Evolutionary conservation across 1,140 invertebrate species (phyloP), one percentile per base, ranked within the genome.

Genomic region (Ips nitidus): DNA sequence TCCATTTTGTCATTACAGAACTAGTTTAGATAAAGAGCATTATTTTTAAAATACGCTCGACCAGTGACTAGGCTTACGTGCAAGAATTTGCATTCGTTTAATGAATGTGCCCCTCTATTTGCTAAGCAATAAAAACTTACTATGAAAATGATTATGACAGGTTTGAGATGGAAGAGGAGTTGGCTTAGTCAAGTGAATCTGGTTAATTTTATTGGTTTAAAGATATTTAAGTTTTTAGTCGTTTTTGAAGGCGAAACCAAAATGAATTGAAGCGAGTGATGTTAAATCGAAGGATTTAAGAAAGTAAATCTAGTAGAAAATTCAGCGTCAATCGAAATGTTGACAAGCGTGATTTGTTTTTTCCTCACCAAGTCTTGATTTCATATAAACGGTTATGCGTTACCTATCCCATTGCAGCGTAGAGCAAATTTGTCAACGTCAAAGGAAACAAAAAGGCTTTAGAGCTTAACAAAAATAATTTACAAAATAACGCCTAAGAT

Each of bases 1-100:
- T 67, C 65, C 65, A 67, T 67, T 67, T 59, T 67, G 56, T 67
- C 56, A 67, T 67, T 67, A 59, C 56, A 67, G 56, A 52, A 67
- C 65, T 40, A 67, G 65, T 67, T 67, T 67, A 67, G 65, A 67
- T 67, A 67, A 58, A 41, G 45, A 58, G 39, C 55, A 58, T 67
- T 58, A 6, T 42, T 41, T 52, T 40, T 59, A 40, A 7, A 52
- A 67, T 8, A 6, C 1, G 3, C 39, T 41, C n/a, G 52, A 64
- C 47, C 55, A 59, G 36, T 67, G 42, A 67, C 65, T 45, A 66
- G 63, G n/a, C 63, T 66, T 66, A 66, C 40, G 63, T 53, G 41
- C 56, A 43, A 41, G 41, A 37, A 66, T 66, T 56, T 66, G 41
- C 52, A 66, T 66, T 66, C 56, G 63, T 66, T 37, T 56, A 45